Evolutionary conservation across 2,888 invertebrate genomes (phyloP), one percentile per base, ranked within the genome.

Genomic region (Poecilus cupreus): DNA sequence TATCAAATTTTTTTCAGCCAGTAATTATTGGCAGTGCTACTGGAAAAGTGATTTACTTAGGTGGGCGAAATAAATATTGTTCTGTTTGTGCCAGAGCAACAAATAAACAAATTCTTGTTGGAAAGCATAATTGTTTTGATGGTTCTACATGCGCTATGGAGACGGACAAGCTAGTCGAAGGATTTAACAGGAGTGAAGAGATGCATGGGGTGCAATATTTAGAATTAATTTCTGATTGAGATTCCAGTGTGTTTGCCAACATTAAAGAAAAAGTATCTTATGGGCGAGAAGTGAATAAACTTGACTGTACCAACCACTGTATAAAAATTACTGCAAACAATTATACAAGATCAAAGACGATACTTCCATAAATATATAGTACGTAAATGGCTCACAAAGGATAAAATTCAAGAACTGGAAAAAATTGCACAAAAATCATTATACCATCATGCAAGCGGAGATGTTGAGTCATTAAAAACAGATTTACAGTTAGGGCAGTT

Each of bases 201-300:
- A 85, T 85, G 84, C 85, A 87, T 83, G 83, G 83, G 64, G 3
- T 87, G 4, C 85, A 85, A 37, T 88, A 86, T 82, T 82, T 60
- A 0, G 82, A 83, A 79, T 81, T 87, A 43, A 84, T 88, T n/a
- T 87, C 86, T n/a, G 87, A 87, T 83, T 87, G 87, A 6, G 88
- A 88, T 81, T 85, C 86, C n/a, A 86, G 85, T 11, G 87, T 87
- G 0, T 86, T 84, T 57, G 82, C 83, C n/a, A n/a, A n/a, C n/a
- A n/a, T n/a, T n/a, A n/a, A n/a, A n/a, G n/a, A n/a, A n/a, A 54
- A 84, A 83, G 81, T 83, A 18, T 83, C 85, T 2, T 87, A 87
- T 82, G 82, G 83, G 0, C 82, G 51, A 51, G 51, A 51, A 18
- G 51, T 51, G 18, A 51, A 85, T 74, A 88, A 87, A 85, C 82